These are phyloP conservation scores for Forpus xanthops DNA, from an alignment of 2,797 vertebrate genomes.

Conservation along the genomic window DNA sequence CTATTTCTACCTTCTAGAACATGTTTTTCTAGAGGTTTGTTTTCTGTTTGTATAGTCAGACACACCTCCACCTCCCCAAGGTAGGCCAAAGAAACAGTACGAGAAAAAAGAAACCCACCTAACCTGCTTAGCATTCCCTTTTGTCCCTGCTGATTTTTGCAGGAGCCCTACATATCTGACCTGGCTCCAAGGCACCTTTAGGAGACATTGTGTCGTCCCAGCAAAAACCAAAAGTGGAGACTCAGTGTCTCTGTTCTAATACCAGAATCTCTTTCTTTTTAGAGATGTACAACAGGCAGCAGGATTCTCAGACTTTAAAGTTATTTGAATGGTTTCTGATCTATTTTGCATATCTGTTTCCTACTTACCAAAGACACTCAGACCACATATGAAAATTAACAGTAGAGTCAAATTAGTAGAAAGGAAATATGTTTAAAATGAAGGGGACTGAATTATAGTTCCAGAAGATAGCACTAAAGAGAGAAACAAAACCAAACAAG, in stretches of 20 bases:
- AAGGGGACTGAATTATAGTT: background rate
- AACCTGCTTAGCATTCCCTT: background rate
- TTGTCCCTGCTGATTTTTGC: background rate
- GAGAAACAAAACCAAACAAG: background rate
- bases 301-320: background rate
- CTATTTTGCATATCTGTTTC: constrained; percentile 12
- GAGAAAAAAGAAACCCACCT: background rate
- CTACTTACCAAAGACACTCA: background rate
- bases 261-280: background rate
- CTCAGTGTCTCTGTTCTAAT: background rate
- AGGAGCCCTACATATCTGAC: background rate
- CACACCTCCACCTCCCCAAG: no score
- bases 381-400: background rate
- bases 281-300: background rate
- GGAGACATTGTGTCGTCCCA: background rate
- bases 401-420: background rate
- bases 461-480: background rate
- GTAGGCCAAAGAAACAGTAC: background rate
- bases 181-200: background rate
- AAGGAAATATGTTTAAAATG: background rate
- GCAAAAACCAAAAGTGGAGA: background rate
- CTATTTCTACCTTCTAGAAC: background rate
- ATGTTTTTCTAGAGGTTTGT: background rate
- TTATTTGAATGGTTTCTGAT: background rate
- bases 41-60: background rate